Conservation (phyloP, 2,113 vertebrate genomes). For the Syngnathoides biaculeatus region DNA sequence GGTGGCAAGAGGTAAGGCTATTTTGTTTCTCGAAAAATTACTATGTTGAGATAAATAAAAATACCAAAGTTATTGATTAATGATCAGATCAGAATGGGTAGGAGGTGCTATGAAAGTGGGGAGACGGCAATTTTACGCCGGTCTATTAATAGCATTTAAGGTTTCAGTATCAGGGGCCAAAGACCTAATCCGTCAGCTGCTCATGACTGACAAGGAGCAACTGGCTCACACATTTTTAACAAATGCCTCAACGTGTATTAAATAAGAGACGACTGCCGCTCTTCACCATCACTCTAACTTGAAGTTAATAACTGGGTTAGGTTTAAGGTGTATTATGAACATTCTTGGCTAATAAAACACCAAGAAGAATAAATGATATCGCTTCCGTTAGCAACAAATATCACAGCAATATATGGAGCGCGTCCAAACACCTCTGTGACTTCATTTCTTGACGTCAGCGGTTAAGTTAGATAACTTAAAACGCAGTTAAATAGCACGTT, state of each 20-base stretch:
- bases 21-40: background rate
- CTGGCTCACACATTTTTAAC: conserved; percentile 51
- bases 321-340: fast-evolving
- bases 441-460: conserved; percentile 39
- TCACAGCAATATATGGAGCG: background rate
- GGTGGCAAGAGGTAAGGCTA: background rate
- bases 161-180: conserved; percentile 51
- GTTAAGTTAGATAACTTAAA: conserved; percentile 39
- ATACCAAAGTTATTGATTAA: background rate
- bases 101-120: background rate
- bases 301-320: background rate
- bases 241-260: conserved; percentile 54
- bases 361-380: background rate
- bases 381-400: background rate
- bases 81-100: background rate
- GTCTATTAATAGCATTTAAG: conserved; percentile 59
- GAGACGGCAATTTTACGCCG: conserved; percentile 1
- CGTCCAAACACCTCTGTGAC: background rate
- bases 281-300: background rate
- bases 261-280: conserved; percentile 44
- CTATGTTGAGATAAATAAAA: background rate
- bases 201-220: conserved; percentile 70
- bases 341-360: no score
- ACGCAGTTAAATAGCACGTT: background rate
- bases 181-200: conserved; percentile 57